Base-by-base conservation (phyloP, 1,140 invertebrate species). In the Drosophila fuyamai region DNA sequence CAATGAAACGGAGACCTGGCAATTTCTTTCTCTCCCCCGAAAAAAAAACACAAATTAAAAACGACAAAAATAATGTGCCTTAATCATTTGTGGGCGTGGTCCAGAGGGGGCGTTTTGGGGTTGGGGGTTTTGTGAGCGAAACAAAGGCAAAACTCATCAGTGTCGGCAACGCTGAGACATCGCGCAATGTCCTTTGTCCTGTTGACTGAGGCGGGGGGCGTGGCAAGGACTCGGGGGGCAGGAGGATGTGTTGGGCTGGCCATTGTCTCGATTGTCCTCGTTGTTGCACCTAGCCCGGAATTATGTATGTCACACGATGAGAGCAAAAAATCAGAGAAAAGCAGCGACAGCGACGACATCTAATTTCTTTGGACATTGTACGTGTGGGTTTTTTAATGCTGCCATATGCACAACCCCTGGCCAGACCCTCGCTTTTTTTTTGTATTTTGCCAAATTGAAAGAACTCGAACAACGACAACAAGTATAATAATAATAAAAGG, bases 381-480 rank as follows among this genome's bases (percentile, higher is more conserved):
- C 83, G 82, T 86, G 82, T 79, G 82, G 83, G 73, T 89, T 91
- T 91, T 91, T 91, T 90, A 92, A 92, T 92, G 80, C 90, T 79
- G 90, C 90, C 90, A 92, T 92, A 92, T 92, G 90, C 86, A 92
- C 90, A 85, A 85, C 74, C 82, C 82, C 82, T 47, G 81, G 66
- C 32, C 54, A 56, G 59, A 44, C 58, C 41, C 23, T 29, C 5
- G 50, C 50, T 48, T n/a, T 13, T 36, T 55, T 61, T 40, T 65
- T n/a, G n/a, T n/a, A 68, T 80, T 76, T 81, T 77, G 63, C 46
- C 74, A 50, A 85, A 85, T 86, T 81, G 70, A 76, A 55, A 81
- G 44, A 56, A 66, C 66, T 77, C 70, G 71, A 65, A 85, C 62
- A 72, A 53, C 61, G 61, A 71, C 63, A 88, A 67, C 53, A 70